Base-by-base conservation (phyloP, 1,140 invertebrate species). In the Papilio polytes region DNA sequence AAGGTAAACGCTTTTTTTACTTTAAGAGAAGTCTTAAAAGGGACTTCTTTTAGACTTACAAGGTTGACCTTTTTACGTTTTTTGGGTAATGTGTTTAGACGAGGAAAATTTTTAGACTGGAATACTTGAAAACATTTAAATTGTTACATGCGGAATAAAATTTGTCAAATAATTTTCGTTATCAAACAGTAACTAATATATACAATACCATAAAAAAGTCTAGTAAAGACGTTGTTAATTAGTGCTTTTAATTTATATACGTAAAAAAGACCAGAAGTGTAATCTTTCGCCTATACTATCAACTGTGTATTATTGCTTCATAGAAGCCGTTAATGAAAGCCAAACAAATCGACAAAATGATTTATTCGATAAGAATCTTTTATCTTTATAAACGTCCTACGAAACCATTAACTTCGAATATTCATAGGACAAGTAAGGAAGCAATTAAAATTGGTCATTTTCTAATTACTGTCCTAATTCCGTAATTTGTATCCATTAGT, bases 1-100 rank as follows among this genome's bases (percentile, higher is more conserved):
- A 98, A 98, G 96, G 98, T 98, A 95, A 95, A 36, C 22, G 48
- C n/a, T 46, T 76, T n/a, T 74, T 18, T 20, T 41, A 15, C 36
- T 74, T 70, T 70, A 26, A 15, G 12, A 31, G 26, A 31, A 31
- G 13, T 70, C 26, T 36, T 31, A 70, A 36, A 70, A 70, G 10
- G 31, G 26, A 0, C 8, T 18, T 31, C 20, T 66, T 66, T 15
- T 63, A 13, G 22, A 8, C 2, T 20, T 20, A 20, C 1, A 20
- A 9, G 7, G 8, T 18, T 56, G 8, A 56, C n/a, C 0, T 56
- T 53, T 53, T n/a, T 0, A 48, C 46, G 3, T 63, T 26, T 63
- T 4, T 12, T 63, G 22, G 15, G 18, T 56, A 22, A 22, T 12
- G 7, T 59, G 9, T 56, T 56, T 12, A 3, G 22, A 26, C 22